Evolutionary conservation across 2,797 vertebrate species (phyloP), one percentile per base, ranked within the genome.

Genomic region (Manis crassicaudata): DNA sequence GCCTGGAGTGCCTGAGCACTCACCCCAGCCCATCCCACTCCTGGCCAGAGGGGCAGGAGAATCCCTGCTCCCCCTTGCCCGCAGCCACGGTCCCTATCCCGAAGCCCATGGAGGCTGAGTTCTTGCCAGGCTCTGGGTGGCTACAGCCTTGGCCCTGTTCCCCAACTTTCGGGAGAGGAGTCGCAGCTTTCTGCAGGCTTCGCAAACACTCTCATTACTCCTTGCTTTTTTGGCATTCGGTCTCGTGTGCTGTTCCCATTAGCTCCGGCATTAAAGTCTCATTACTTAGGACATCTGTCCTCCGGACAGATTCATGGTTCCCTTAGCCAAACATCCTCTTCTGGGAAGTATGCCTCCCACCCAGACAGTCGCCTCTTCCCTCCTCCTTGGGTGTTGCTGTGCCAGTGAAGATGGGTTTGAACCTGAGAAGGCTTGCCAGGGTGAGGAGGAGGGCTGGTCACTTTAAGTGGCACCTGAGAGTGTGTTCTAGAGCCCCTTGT

Each of bases 201-300:
- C 68, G 20, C 89, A 92, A 92, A 94, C 83, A n/a, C 32, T 27
- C 72, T 92, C 94, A 60, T 95, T 96, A 94, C 93, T 96, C 72
- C 93, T 92, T 73, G 65, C 72, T 73, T 68, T 96, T 77, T 92
- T 97, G 97, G 97, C 97, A 96, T 96, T 95, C 92, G 94, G 91
- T 97, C 87, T 95, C 72, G 7, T 96, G 95, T 95, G 90, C 96
- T 97, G 95, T 97, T 97, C 96, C 96, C 95, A 97, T 98, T 97
- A 97, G 96, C 94, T 97, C 93, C 72, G 2, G 83, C 89, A 98
- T 97, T 97, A 97, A 97, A 98, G 95, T 75, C 97, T 97, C 97
- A 97, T 98, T 97, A 97, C 94, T 97, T 93, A 95, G 95, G 94
- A 95, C 97, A 96, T 97, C 96, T 98, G 97, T 97, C 96, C 96